Base-by-base conservation (phyloP, 2,113 vertebrate genomes). In the Prionailurus viverrinus region DNA sequence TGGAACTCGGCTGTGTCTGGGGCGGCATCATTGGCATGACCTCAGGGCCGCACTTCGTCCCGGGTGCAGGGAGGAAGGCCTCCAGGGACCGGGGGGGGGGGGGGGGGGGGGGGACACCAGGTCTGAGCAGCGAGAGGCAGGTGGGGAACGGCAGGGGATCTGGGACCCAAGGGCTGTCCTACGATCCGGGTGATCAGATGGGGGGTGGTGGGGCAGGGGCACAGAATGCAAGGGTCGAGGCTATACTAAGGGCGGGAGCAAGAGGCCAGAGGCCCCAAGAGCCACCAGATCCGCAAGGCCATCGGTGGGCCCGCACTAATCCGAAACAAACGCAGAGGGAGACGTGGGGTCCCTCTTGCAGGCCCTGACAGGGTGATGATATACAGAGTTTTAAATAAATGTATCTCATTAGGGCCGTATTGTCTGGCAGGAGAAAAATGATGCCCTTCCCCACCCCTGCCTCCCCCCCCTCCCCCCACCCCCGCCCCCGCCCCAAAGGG, bases 321-420 rank as follows among this genome's bases (percentile, higher is more conserved):
- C 97, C 5, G 61, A 97, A 98, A 39, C 66, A 51, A 89, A 69
- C 9, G 48, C 39, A 36, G n/a, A 33, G 25, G 41, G 89, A 63
- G 92, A 39, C 48, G 12, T 5, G 36, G 51, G 78, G 78, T 45
- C 65, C 97, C 51, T 8, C 69, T 12, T 10, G 36, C 90, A 95
- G 14, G 21, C 74, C 87, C 92, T 96, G 94, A 93, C 97, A 93
- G 98, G 97, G 25, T 11, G 94, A 96, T 97, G 94, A 97, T 94
- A n/a, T 45, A 71, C 1, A 55, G 95, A 69, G 29, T 98, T 97
- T 97, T 89, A 97, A 97, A 94, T 97, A 91, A 96, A 91, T 8
- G 88, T 87, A 78, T 93, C 98, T 98, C 21, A 1, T 97, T 97
- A 97, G 8, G 33, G 97, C 94, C 96, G 48, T 82, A 27, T 89